Conservation (phyloP, 2,797 vertebrate genomes). For the Pantherophis vulpinus region DNA sequence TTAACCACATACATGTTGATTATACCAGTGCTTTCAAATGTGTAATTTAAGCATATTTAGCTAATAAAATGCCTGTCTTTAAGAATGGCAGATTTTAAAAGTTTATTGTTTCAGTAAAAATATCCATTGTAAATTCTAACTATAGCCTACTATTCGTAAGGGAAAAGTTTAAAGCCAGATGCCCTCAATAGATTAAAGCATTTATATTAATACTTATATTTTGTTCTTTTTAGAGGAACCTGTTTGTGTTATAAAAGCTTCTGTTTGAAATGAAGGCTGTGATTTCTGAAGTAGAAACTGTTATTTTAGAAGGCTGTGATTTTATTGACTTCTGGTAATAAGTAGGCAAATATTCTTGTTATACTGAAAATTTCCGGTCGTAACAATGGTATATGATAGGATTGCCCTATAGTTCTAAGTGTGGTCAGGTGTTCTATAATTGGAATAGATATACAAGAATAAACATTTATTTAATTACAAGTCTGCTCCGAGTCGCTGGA, state of each 20-base stretch:
- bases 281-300: constrained; percentile 28
- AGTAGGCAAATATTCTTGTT: not conserved
- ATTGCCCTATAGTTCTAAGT: not conserved
- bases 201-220: constrained; percentile 40
- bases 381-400: not conserved
- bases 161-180: constrained; percentile 22
- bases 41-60: not conserved
- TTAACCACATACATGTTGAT: accelerated
- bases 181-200: constrained; percentile 18
- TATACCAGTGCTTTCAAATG: not conserved
- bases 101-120: accelerated
- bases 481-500: not conserved
- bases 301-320: not conserved
- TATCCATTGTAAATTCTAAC: not conserved
- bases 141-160: constrained; percentile 21
- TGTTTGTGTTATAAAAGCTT: constrained; percentile 49
- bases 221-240: constrained; percentile 31
- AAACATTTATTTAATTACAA: accelerated
- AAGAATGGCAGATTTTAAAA: accelerated
- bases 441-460: not conserved
- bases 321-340: not conserved
- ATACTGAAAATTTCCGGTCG: accelerated
- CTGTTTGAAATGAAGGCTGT: constrained; percentile 51
- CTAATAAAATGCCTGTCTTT: not conserved
- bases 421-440: not conserved